These are phyloP conservation scores for Melikaiella ostensackeni DNA, from an alignment of 2,888 invertebrate species.

Conservation along the genomic window DNA sequence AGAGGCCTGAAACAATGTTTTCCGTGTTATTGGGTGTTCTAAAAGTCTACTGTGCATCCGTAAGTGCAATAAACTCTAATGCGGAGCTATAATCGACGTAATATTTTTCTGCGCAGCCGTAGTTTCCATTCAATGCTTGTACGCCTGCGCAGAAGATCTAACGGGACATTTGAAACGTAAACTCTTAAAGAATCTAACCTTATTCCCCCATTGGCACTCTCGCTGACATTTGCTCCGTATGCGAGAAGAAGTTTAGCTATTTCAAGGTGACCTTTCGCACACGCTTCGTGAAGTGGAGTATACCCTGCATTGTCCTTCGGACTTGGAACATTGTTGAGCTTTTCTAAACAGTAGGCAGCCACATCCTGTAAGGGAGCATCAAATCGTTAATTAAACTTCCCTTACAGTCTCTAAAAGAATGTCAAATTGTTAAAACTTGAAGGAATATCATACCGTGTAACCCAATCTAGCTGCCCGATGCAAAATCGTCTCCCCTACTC, in stretches of 20 bases:
- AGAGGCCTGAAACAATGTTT: slow-evolving; percentile 84
- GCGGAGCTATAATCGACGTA: not conserved
- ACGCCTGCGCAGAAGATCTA: not conserved
- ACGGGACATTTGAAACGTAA: not conserved
- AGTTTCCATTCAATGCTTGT: not conserved
- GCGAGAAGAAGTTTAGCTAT: slow-evolving; percentile 91
- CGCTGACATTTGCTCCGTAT: slow-evolving; percentile 94
- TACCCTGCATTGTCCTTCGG: slow-evolving; percentile 95
- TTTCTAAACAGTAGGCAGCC: slow-evolving; percentile 92
- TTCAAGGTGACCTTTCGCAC: slow-evolving; percentile 91
- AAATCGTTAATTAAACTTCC: slow-evolving; percentile 18
- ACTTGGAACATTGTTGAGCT: slow-evolving; percentile 89
- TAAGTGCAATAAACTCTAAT: not conserved
- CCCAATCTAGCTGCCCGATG: slow-evolving; percentile 95
- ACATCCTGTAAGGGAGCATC: slow-evolving; percentile 83
- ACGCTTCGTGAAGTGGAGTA: slow-evolving; percentile 95
- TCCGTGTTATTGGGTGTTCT: not conserved
- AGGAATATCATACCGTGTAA: slow-evolving; percentile 84
- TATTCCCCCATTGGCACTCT: slow-evolving; percentile 94
- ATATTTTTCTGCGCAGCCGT: not conserved
- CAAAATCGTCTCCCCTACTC: slow-evolving; percentile 94
- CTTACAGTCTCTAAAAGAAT: not conserved
- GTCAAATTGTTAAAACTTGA: not conserved
- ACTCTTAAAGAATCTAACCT: slow-evolving; percentile 78
- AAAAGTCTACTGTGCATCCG: not conserved